Evolutionary conservation across 2,888 invertebrate species (phyloP).

Genomic region (Drosophila meridionalis): DNA sequence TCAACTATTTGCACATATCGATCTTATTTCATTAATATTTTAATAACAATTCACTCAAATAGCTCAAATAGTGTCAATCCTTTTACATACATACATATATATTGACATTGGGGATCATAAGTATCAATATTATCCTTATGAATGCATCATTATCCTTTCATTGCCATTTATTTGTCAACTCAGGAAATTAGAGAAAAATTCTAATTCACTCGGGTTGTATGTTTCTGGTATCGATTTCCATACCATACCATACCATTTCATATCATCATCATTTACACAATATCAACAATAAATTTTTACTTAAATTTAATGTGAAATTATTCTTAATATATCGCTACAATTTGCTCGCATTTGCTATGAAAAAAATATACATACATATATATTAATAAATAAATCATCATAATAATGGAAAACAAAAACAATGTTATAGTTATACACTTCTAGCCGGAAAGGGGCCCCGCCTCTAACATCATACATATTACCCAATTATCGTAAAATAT

Average conservation of each 20-base stretch:
- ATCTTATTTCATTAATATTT: slow-evolving; percentile 74
- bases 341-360: slow-evolving; percentile 74
- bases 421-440: slow-evolving; percentile 35
- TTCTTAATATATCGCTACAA: slow-evolving; percentile 76
- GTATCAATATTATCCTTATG: slow-evolving; percentile 58
- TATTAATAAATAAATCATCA: slow-evolving; percentile 28
- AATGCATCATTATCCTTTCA: slow-evolving; percentile 47
- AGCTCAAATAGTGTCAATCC: slow-evolving; percentile 76
- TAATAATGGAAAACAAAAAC: slow-evolving; percentile 32
- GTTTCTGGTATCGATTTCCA: slow-evolving; percentile 38
- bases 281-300: slow-evolving; percentile 78
- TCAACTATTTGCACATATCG: slow-evolving; percentile 62
- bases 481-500: slow-evolving; percentile 68
- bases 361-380: slow-evolving; percentile 31
- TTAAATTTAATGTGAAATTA: slow-evolving; percentile 75
- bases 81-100: slow-evolving; percentile 46
- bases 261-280: slow-evolving; percentile 54
- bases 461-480: slow-evolving; percentile 27
- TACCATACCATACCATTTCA: slow-evolving; percentile 12
- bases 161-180: slow-evolving; percentile 57
- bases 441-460: slow-evolving; percentile 56
- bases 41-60: slow-evolving; percentile 79
- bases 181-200: slow-evolving; percentile 78
- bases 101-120: slow-evolving; percentile 78
- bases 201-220: slow-evolving; percentile 66